These are phyloP conservation scores for Benthosema pterotum DNA, from an alignment of 2,797 vertebrate species.

Conservation along the genomic window DNA sequence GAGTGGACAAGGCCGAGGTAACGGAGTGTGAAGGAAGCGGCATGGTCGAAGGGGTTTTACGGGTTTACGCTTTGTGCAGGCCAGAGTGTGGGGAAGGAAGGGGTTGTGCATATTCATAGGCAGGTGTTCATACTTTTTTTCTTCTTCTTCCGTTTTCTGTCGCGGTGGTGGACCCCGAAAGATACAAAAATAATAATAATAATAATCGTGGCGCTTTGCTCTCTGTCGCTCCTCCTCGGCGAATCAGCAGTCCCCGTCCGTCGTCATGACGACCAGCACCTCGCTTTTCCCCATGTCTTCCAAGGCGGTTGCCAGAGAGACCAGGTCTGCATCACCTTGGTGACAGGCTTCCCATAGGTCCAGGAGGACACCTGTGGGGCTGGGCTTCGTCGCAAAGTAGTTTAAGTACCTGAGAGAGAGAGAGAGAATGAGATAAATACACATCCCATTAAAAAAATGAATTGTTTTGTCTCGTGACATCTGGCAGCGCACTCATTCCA, in stretches of 20 bases:
- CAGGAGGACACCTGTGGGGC: constrained; percentile 97
- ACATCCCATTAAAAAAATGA: no score
- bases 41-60: constrained; percentile 57
- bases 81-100: no score
- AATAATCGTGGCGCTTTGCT: constrained; percentile 19
- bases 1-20: constrained; percentile 56
- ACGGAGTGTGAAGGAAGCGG: constrained; percentile 53
- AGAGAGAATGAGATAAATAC: not conserved
- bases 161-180: constrained; percentile 42
- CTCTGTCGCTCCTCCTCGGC: constrained; percentile 54
- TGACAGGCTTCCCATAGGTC: constrained; percentile 99
- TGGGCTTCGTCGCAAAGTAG: constrained; percentile 99
- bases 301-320: constrained; percentile 96
- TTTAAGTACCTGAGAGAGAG: constrained; percentile 89
- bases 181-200: not conserved
- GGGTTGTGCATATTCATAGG: constrained; percentile 69
- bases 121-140: constrained; percentile 64
- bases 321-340: constrained; percentile 96
- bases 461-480: no score
- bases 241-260: constrained; percentile 95
- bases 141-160: no score
- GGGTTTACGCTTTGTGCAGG: constrained; percentile 53
- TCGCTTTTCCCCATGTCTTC: constrained; percentile 99
- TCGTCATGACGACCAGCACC: constrained; percentile 97
- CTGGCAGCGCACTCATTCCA: no score